Evolutionary conservation across 2,888 invertebrate species (phyloP).

Genomic region (Drosophila paramelanica): DNA sequence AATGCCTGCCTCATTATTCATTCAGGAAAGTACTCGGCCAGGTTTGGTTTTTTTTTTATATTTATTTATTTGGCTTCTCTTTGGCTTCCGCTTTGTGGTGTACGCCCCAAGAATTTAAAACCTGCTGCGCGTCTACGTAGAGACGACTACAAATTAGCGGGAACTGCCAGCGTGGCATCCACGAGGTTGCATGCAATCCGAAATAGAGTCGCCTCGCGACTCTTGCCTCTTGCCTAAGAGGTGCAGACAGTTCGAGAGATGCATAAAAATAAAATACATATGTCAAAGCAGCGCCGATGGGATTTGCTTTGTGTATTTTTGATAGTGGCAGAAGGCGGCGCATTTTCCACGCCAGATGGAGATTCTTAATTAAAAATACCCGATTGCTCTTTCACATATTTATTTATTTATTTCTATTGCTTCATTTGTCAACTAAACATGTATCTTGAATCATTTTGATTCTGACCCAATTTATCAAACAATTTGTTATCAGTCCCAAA

Average conservation of each 20-base stretch:
- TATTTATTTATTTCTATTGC: background rate
- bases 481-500: conserved; percentile 19
- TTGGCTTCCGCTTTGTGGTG: conserved; percentile 63
- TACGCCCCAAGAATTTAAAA: conserved; percentile 65
- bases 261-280: conserved; percentile 64
- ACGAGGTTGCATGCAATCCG: conserved; percentile 33
- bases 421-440: conserved; percentile 8
- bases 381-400: conserved; percentile 4
- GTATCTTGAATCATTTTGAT: background rate
- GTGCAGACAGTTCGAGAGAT: conserved; percentile 56
- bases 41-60: conserved; percentile 33
- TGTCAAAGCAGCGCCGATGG: conserved; percentile 60
- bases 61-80: conserved; percentile 18
- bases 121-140: conserved; percentile 34
- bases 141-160: conserved; percentile 72
- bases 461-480: conserved; percentile 29
- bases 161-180: conserved; percentile 66
- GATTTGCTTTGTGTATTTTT: conserved; percentile 39
- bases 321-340: conserved; percentile 23
- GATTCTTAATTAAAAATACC: conserved; percentile 15
- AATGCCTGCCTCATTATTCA: conserved; percentile 71
- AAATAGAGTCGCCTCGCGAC: conserved; percentile 42
- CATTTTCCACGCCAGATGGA: conserved; percentile 21
- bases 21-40: conserved; percentile 63
- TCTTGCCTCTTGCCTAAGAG: conserved; percentile 17